Conservation (phyloP, 1,140 invertebrate species). For the Leptopilina boulardi region DNA sequence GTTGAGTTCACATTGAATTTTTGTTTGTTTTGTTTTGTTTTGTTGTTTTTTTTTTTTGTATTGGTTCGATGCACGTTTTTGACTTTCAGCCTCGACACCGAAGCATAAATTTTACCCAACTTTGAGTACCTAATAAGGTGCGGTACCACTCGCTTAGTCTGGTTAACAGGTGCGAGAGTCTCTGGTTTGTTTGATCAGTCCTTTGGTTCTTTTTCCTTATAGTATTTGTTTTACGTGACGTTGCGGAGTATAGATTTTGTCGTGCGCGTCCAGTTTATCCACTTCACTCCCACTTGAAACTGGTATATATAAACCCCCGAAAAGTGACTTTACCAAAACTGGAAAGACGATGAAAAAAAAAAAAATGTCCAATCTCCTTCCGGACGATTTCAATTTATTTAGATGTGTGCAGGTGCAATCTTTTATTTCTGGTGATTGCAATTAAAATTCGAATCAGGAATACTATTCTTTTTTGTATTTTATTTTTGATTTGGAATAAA, state of each 20-base stretch:
- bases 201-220: constrained; percentile 20
- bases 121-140: constrained; percentile 31
- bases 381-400: background rate
- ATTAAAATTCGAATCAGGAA: too few relatives aligned
- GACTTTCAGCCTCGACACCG: constrained; percentile 26
- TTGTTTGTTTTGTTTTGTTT: background rate
- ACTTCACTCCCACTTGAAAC: background rate
- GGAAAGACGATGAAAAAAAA: constrained; percentile 1
- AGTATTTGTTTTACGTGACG: constrained; percentile 29
- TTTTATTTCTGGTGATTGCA: too few relatives aligned
- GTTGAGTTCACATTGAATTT: background rate
- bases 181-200: constrained; percentile 17
- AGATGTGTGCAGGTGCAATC: background rate
- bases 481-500: too few relatives aligned
- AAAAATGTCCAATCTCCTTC: background rate
- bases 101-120: constrained; percentile 12
- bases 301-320: background rate
- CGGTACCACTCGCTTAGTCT: constrained; percentile 12
- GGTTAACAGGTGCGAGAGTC: constrained; percentile 27
- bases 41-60: too few relatives aligned
- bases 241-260: constrained; percentile 7
- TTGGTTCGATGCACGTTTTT: background rate
- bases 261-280: constrained; percentile 28
- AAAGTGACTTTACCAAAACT: constrained; percentile 19
- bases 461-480: too few relatives aligned